Conservation (phyloP, 2,888 invertebrate genomes). For the Epinotia ramella region DNA sequence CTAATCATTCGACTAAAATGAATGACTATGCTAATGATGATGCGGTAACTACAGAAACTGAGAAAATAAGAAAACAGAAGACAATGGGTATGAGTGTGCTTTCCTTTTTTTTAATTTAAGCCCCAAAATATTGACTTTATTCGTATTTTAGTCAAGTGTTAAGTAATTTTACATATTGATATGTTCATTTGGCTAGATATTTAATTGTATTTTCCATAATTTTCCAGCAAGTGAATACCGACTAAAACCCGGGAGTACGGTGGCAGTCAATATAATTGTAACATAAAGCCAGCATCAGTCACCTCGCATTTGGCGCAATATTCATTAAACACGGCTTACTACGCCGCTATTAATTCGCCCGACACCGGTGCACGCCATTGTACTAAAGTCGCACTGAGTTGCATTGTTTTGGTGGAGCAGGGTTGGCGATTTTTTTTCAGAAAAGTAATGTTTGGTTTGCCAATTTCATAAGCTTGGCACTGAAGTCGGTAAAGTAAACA, state of each 20-base stretch:
- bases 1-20: too few relatives aligned
- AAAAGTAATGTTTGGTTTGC: neutral
- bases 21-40: too few relatives aligned
- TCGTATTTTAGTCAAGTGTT: too few relatives aligned
- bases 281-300: constrained; percentile 65
- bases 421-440: constrained; percentile 57
- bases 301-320: constrained; percentile 79
- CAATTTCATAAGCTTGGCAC: neutral
- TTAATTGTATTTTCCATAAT: neutral
- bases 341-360: constrained; percentile 77
- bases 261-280: constrained; percentile 64
- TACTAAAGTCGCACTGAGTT: constrained; percentile 66
- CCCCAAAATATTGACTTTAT: too few relatives aligned
- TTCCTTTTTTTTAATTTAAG: too few relatives aligned
- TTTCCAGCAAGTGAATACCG: constrained; percentile 13
- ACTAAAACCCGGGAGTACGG: constrained; percentile 52
- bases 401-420: constrained; percentile 62
- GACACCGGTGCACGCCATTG: constrained; percentile 77
- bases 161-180: too few relatives aligned
- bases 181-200: neutral
- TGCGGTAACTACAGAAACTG: too few relatives aligned
- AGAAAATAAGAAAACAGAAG: too few relatives aligned
- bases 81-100: too few relatives aligned
- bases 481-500: neutral
- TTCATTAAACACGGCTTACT: constrained; percentile 77